Evolutionary conservation across 2,888 invertebrate species (phyloP).

Genomic region (Polymixis lichenea): DNA sequence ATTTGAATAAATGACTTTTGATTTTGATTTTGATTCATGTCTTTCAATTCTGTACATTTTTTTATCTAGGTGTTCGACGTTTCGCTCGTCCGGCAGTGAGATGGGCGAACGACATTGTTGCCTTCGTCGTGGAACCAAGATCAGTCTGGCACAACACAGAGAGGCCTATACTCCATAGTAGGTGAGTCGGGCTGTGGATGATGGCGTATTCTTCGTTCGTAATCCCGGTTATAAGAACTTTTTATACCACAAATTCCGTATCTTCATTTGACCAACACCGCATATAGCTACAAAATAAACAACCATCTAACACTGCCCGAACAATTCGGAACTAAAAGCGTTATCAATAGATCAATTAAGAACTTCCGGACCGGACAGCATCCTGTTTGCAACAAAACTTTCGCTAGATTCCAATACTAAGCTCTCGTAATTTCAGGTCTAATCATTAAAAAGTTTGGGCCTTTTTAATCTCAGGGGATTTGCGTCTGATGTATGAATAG

Average conservation of each 20-base stretch:
- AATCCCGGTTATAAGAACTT: background rate
- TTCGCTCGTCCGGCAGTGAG: background rate
- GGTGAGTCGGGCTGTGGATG: background rate
- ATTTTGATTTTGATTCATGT: too few species aligned
- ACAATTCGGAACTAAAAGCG: conserved; percentile 56
- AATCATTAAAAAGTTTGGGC: conserved; percentile 62
- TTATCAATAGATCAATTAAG: conserved; percentile 67
- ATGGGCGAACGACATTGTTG: background rate
- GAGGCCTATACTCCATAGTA: too few species aligned
- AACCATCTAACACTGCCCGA: conserved; percentile 17
- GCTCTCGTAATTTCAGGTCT: conserved; percentile 59
- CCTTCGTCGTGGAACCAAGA: background rate
- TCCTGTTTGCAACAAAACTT: conserved; percentile 56
- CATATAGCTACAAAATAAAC: conserved; percentile 7
- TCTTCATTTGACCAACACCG: background rate
- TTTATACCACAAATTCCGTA: background rate
- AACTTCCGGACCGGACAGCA: conserved; percentile 52
- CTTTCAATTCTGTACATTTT: background rate
- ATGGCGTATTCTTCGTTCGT: background rate
- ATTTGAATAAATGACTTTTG: too few species aligned
- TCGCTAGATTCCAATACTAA: conserved; percentile 32
- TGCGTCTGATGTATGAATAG: conserved; percentile 15
- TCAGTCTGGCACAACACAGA: background rate
- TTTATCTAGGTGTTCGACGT: background rate
- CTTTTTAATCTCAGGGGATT: conserved; percentile 47